Conservation (phyloP, 2,797 vertebrate species). For the Danio tinwini region DNA sequence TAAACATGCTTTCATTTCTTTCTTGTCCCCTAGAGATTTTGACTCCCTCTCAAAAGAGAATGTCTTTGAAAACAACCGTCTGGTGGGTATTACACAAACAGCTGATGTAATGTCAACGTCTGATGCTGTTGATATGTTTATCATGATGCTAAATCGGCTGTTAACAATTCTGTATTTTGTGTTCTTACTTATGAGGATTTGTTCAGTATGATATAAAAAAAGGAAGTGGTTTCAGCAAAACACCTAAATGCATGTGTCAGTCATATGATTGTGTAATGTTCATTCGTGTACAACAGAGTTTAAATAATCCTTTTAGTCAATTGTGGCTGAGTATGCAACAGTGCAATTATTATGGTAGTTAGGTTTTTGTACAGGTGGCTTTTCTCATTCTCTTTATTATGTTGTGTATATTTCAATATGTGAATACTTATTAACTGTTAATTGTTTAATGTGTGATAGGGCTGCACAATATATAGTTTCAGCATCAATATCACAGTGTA, state of each 20-base stretch:
- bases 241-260: neutral
- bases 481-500: too few species aligned
- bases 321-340: neutral
- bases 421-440: neutral
- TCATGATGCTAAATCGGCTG: neutral
- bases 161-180: neutral
- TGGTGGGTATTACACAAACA: conserved; percentile 83
- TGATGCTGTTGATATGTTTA: neutral
- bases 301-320: neutral
- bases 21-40: conserved; percentile 84
- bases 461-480: too few species aligned
- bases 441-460: too few species aligned
- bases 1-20: neutral
- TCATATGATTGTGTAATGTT: neutral
- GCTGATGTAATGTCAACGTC: conserved; percentile 29
- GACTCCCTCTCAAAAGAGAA: conserved; percentile 94
- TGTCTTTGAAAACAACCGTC: conserved; percentile 93
- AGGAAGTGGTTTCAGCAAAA: conserved; percentile 19
- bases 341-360: too few species aligned
- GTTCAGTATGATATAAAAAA: neutral
- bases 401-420: neutral
- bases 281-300: neutral
- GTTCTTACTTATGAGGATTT: neutral
- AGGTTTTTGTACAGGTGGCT: neutral
- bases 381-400: neutral